phyloP scores from a whole-genome alignment of 2,888 invertebrate genomes.

The Smittia sp. region DNA sequence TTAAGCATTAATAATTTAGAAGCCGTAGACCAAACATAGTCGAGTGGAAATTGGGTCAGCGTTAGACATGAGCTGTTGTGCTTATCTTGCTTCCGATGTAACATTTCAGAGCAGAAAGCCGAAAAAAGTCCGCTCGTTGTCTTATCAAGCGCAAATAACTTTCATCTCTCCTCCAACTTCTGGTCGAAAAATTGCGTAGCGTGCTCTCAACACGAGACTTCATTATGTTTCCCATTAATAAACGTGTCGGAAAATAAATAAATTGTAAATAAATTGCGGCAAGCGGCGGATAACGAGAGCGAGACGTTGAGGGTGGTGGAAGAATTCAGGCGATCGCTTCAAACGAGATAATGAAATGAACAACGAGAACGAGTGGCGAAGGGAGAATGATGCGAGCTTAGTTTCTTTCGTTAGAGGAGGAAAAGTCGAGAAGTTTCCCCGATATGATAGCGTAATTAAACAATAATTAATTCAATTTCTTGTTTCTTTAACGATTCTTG shows the following conservation, averaged over 20 bases:
- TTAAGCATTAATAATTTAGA: background rate
- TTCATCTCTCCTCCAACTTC: slow-evolving; percentile 21
- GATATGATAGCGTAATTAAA: slow-evolving; percentile 35
- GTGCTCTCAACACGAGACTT: slow-evolving; percentile 1
- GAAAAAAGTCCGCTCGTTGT: slow-evolving; percentile 24
- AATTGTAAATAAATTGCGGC: slow-evolving; percentile 27
- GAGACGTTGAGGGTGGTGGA: background rate
- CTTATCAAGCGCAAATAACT: background rate
- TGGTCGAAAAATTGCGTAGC: background rate
- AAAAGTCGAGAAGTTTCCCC: background rate
- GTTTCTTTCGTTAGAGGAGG: background rate
- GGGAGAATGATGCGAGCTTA: background rate
- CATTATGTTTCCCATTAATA: slow-evolving; percentile 24
- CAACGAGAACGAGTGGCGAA: background rate
- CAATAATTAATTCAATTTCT: slow-evolving; percentile 38
- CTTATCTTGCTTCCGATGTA: background rate
- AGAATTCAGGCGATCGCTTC: background rate
- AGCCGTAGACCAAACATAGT: background rate
- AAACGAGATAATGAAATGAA: slow-evolving; percentile 5
- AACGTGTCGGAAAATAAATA: slow-evolving; percentile 27
- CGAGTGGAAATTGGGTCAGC: background rate
- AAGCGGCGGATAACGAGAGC: slow-evolving; percentile 1
- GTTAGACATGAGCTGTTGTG: too few species aligned
- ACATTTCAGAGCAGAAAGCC: background rate
- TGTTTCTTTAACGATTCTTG: slow-evolving; percentile 35